A percentile compares a stretch with the other conserved stretches of the same genome.
Evolutionary conservation across 2,888 invertebrate genomes (phyloP).

Genomic region (Melipona beecheii): DNA sequence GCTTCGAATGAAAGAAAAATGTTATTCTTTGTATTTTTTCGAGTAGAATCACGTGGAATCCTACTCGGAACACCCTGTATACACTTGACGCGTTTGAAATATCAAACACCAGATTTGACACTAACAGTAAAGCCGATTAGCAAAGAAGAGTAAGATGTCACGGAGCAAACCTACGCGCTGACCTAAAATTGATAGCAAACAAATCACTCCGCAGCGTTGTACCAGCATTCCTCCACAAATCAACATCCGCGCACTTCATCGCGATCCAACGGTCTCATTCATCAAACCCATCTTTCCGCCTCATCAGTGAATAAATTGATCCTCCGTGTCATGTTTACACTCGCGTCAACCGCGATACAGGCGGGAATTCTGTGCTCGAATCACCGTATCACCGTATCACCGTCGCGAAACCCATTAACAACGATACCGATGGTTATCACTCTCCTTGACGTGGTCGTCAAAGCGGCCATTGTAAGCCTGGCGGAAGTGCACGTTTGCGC

Average conservation of each 20-base stretch:
- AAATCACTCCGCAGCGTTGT: background rate
- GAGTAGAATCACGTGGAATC: too few relatives aligned
- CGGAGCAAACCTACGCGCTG: background rate
- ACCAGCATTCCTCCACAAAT: background rate
- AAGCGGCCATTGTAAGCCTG: constrained; percentile 23
- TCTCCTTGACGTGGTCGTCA: background rate
- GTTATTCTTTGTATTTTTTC: too few relatives aligned
- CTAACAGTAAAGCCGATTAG: background rate
- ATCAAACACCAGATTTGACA: background rate
- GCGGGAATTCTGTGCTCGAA: background rate
- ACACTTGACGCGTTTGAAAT: background rate
- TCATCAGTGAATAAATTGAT: constrained; percentile 16
- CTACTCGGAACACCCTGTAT: background rate
- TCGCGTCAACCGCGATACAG: background rate
- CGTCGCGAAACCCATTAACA: constrained; percentile 7
- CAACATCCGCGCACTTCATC: background rate
- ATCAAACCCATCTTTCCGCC: constrained; percentile 17
- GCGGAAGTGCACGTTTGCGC: constrained; percentile 4
- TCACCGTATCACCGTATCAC: constrained; percentile 13
- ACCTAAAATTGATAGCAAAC: background rate
- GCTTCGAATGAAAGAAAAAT: too few relatives aligned
- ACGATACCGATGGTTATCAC: constrained; percentile 8
- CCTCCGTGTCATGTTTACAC: constrained; percentile 6
- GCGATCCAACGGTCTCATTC: constrained; percentile 9
- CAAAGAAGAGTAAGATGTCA: background rate